Conservation (phyloP, 1,140 invertebrate species). For the Zaprionus taronus region DNA sequence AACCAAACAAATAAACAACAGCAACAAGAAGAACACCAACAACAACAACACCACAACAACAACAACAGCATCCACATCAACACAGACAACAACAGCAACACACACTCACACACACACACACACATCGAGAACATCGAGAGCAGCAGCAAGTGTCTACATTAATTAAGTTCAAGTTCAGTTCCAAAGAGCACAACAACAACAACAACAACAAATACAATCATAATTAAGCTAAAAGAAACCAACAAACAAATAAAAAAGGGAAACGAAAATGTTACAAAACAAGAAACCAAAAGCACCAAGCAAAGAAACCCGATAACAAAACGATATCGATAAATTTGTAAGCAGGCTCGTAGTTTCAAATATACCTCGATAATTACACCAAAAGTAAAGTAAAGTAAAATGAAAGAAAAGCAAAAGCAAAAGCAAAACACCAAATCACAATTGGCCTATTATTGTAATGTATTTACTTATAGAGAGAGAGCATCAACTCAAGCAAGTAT, state of each 20-base stretch:
- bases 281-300: constrained; percentile 9
- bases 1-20: constrained; percentile 9
- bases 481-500: not conserved
- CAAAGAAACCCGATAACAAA: constrained; percentile 20
- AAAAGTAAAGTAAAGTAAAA: not conserved
- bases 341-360: constrained; percentile 40
- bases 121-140: constrained; percentile 31
- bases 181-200: constrained; percentile 49
- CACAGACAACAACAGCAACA: constrained; percentile 14
- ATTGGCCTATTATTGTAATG: constrained; percentile 11
- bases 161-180: constrained; percentile 59
- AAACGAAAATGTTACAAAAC: constrained; percentile 10
- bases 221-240: constrained; percentile 34
- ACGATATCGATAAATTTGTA: constrained; percentile 38
- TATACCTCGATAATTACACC: constrained; percentile 11
- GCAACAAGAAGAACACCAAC: not conserved
- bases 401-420: not conserved
- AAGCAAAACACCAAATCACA: constrained; percentile 3
- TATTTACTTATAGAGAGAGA: not conserved
- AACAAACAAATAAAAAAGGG: not conserved
- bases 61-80: constrained; percentile 24
- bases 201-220: constrained; percentile 43
- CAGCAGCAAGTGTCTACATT: constrained; percentile 44
- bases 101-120: constrained; percentile 9
- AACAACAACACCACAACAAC: constrained; percentile 27